These are phyloP conservation scores for Scrobipalpa costella DNA, from an alignment of 2,888 invertebrate species.

Conservation along the genomic window DNA sequence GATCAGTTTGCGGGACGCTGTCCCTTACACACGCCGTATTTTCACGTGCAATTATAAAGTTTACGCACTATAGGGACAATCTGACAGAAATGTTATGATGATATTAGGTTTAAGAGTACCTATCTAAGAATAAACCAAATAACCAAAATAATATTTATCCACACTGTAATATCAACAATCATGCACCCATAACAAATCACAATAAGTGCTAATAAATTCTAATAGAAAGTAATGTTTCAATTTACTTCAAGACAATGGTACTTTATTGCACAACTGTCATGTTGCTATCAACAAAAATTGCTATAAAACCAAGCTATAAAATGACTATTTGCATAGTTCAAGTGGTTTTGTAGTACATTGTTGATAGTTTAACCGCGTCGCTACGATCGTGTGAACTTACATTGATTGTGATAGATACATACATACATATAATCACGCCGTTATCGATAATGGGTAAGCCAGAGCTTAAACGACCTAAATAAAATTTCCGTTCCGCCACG, in stretches of 20 bases:
- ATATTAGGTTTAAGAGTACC: too few species aligned
- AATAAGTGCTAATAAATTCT: neutral
- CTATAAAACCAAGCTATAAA: neutral
- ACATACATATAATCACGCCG: too few species aligned
- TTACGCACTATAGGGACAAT: too few species aligned
- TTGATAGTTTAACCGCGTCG: neutral
- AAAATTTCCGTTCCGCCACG: too few species aligned
- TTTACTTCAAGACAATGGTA: slow-evolving; percentile 15
- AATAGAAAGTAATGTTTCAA: slow-evolving; percentile 1
- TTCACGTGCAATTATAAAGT: too few species aligned
- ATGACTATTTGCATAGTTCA: neutral
- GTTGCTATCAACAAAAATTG: neutral
- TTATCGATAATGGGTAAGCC: too few species aligned
- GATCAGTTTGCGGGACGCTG: too few species aligned
- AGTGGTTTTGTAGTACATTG: neutral
- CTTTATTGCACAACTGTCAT: neutral
- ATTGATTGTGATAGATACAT: neutral
- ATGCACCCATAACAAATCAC: neutral
- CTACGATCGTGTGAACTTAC: neutral
- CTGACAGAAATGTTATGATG: too few species aligned
- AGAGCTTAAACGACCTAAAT: too few species aligned
- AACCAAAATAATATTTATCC: too few species aligned
- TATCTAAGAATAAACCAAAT: too few species aligned
- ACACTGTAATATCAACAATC: neutral
- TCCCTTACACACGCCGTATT: too few species aligned